Evolutionary conservation across 2,113 vertebrate species (phyloP).

Genomic region (Cebidichthys violaceus): DNA sequence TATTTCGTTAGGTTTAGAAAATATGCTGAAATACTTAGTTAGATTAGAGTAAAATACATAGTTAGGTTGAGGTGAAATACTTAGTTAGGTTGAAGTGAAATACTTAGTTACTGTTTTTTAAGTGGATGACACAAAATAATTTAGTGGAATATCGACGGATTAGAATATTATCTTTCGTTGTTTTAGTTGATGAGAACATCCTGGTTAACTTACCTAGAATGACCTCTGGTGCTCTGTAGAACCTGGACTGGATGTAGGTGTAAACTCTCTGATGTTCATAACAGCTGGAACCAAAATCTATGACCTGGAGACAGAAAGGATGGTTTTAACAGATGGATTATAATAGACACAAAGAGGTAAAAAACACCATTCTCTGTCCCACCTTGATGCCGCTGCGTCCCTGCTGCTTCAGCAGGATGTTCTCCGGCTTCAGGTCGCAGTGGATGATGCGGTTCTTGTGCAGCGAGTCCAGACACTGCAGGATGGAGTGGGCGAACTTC

Average conservation of each 20-base stretch:
- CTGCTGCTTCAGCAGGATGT: slow-evolving; percentile 98
- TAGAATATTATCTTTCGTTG: not conserved
- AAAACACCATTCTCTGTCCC: no score
- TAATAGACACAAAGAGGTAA: not conserved
- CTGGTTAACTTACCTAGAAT: slow-evolving; percentile 85
- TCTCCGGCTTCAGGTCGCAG: slow-evolving; percentile 99
- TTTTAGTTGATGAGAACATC: not conserved
- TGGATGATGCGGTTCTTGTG: slow-evolving; percentile 99
- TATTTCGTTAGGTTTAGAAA: no score
- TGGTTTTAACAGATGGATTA: not conserved
- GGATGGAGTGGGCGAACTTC: slow-evolving; percentile 98
- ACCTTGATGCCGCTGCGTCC: slow-evolving; percentile 97
- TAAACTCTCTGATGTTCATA: slow-evolving; percentile 99
- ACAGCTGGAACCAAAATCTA: slow-evolving; percentile 99
- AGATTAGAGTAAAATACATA: no score
- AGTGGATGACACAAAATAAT: not conserved
- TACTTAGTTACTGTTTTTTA: no score
- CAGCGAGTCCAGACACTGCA: slow-evolving; percentile 97
- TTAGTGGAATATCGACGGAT: not conserved
- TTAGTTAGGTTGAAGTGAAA: no score
- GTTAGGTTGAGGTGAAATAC: no score
- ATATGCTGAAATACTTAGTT: no score
- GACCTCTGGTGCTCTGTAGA: slow-evolving; percentile 98
- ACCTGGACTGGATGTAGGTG: slow-evolving; percentile 98
- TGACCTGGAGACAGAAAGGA: slow-evolving; percentile 81